Evolutionary conservation across 1,140 invertebrate genomes (phyloP), one percentile per base, ranked within the genome.

Genomic region (Ceratina calcarata): DNA sequence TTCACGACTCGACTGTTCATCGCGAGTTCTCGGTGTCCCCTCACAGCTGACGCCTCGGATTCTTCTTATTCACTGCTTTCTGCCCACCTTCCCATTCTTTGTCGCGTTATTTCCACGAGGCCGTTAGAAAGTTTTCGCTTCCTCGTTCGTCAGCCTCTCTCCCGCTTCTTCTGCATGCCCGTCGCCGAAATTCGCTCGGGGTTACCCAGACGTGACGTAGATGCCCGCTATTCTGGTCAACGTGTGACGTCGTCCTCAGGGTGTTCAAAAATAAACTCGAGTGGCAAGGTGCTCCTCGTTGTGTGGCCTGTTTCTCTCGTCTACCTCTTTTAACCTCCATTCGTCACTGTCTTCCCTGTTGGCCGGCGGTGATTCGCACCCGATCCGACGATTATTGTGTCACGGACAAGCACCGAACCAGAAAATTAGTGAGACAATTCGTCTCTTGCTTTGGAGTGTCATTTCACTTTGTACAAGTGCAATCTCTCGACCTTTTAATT

Each of bases 131-230:
- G 15, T 24, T 55, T 66, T 27, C 58, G 6, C 12, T 74, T 61
- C 45, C 6, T 15, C 67, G 20, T 64, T 45, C 20, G 22, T 16
- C 22, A 32, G 10, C 27, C 37, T 67, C 53, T 53, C 55, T 12
- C 65, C 32, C 27, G 12, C 24, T 27, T 49, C 64, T 68, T 53
- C 18, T 16, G 27, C 51, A 27, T 20, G 74, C 75, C 80, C 68
- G 67, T 80, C 83, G 85, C 84, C 82, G 68, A 82, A 83, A 82
- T 86, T 83, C 27, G 76, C 75, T 67, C 70, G 78, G 78, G 73
- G 79, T 80, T 83, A 86, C 86, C 83, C 74, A 86, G 77, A 74
- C 82, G 66, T 90, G 89, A 90, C 89, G 89, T 90, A 89, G 86
- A 77, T 72, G 8, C 20, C 68, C 72, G 74, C 85, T 90, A 90